Evolutionary conservation across 2,888 invertebrate species (phyloP), one percentile per base, ranked within the genome.

Genomic region (Melinaea marsaeus): DNA sequence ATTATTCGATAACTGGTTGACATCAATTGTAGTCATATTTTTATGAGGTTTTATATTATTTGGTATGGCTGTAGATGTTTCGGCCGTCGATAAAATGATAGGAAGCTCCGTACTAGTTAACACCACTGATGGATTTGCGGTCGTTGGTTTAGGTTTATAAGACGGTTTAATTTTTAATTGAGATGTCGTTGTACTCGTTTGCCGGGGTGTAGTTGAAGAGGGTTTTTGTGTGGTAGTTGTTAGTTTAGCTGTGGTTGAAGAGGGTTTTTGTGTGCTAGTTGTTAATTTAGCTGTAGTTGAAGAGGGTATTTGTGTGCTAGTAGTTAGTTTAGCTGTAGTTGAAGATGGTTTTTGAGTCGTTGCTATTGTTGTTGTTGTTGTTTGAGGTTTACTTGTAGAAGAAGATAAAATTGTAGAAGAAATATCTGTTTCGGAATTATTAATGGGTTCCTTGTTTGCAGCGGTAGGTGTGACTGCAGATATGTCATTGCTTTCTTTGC

Each of bases 401-500:
- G 62, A 58, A 48, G 60, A 22, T n/a, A 58, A 48, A 33, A 13
- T 62, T n/a, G 58, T 55, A 22, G 42, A 47, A 35, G 37, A 54
- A 32, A 33, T 60, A 3, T 58, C 46, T 4, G 55, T 34, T 45
- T 32, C 48, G 37, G 58, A 42, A 42, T 42, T 46, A 35, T 56
- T 56, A 9, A 46, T 58, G 3, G 61, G 32, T 13, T 55, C 51
- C 13, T 67, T 51, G 5, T 67, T 56, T 42, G 6, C 3, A 6
- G 55, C 34, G 48, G 45, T 69, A 71, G 55, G 72, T 13, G 78
- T 73, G 66, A 78, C 77, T 60, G 67, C 76, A 32, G 75, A 55
- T 56, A 85, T 78, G 65, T 80, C 65, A 54, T 69, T 66, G 56
- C 61, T 68, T 60, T 69, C 69, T 54, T 69, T 69, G 58, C 62